Evolutionary conservation across 2,888 invertebrate species (phyloP), one percentile per base, ranked within the genome.

Genomic region (Smittia aterrima): DNA sequence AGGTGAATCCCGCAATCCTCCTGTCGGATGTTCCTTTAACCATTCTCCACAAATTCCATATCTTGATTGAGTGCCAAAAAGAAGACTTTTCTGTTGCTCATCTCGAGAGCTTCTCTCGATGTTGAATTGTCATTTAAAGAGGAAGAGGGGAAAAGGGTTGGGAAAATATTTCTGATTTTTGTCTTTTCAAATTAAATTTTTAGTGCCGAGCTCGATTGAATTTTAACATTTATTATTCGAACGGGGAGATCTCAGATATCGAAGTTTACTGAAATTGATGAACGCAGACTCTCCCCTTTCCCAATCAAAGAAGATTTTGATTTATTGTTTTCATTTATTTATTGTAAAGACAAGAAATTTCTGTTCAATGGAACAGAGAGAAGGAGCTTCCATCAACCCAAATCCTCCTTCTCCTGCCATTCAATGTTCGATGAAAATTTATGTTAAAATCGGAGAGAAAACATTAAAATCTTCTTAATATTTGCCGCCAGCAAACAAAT

Each of bases 301-400:
- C 2, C 58, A n/a, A 20, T 18, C 20, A 2, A 38, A 32, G 16
- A 16, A 54, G 38, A 72, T 62, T 62, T 72, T 72, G 72, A 72
- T 72, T 72, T 72, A 72, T 72, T 72, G 72, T 72, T 72, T 72
- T 72, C 72, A 62, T 72, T 72, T 62, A 70, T 70, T 70, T 70
- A 70, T 70, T 70, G 27, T 53, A 70, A 70, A 70, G 70, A 70
- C 70, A 70, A 53, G 70, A 70, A 70, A 70, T 70, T 27, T 70
- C 41, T 32, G 70, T 70, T 70, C 27, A 4, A 47, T 25, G 47
- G 53, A 47, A 38, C 38, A 18, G 38, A 66, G n/a, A 66, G 38
- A 66, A 18, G 40, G 38, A 32, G 20, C 64, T 16, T 66, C 38
- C 40, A 38, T 6, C 6, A 11, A 6, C 7, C 11, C 11, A 11